Conservation (phyloP, 1,140 invertebrate genomes). For the Notospermus geniculatus region DNA sequence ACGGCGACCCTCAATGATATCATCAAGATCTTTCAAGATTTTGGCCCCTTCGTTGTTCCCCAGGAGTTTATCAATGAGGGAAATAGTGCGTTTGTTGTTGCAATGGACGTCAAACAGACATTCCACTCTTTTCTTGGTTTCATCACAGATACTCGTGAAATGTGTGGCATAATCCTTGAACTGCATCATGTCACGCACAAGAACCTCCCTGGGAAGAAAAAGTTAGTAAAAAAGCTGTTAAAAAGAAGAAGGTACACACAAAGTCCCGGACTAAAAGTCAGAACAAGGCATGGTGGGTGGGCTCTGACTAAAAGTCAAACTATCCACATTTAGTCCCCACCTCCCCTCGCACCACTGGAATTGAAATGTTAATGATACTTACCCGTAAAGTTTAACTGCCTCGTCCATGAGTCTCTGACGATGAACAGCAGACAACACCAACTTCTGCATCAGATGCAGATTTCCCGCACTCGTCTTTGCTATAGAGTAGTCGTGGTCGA, state of each 20-base stretch:
- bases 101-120: conserved; percentile 9
- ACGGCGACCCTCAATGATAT: no score
- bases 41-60: no score
- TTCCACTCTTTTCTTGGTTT: conserved; percentile 26
- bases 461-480: conserved; percentile 87
- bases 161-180: neutral
- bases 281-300: no score
- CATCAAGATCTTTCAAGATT: no score
- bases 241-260: neutral
- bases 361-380: conserved; percentile 14
- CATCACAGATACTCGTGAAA: conserved; percentile 19
- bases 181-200: neutral
- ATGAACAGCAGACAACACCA: conserved; percentile 69
- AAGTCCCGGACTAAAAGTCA: neutral
- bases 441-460: conserved; percentile 77
- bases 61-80: no score
- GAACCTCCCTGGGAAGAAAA: neutral
- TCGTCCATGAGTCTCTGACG: conserved; percentile 67
- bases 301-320: no score
- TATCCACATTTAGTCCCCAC: no score
- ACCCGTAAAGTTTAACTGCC: conserved; percentile 66
- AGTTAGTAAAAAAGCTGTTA: no score
- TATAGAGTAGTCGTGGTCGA: conserved; percentile 78
- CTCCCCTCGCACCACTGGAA: no score
- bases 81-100: neutral